phyloP scores from a whole-genome alignment of 2,113 vertebrate species.

The Diglossa brunneiventris region DNA sequence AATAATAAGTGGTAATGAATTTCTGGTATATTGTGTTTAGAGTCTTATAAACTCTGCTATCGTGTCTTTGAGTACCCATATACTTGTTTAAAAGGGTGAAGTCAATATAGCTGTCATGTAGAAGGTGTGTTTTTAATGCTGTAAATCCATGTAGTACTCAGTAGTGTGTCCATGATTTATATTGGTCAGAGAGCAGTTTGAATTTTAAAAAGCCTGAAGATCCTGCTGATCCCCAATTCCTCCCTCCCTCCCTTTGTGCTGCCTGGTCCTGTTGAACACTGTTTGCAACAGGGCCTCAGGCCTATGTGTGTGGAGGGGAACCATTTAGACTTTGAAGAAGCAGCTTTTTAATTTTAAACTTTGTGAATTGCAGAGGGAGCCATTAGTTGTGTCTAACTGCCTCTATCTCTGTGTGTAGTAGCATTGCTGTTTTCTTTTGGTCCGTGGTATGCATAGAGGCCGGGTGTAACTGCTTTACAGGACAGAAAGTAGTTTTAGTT shows the following conservation, averaged over 20 bases:
- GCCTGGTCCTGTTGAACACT: constrained; percentile 73
- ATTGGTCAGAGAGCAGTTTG: constrained; percentile 81
- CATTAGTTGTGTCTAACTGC: constrained; percentile 22
- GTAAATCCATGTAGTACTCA: constrained; percentile 77
- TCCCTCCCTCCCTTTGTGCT: constrained; percentile 73
- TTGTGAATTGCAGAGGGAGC: constrained; percentile 34
- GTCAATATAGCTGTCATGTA: constrained; percentile 77
- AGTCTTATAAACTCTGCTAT: constrained; percentile 12
- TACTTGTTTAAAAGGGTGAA: constrained; percentile 70
- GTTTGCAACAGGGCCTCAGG: background rate
- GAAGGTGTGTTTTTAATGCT: constrained; percentile 75
- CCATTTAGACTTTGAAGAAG: constrained; percentile 45
- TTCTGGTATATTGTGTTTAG: constrained; percentile 44
- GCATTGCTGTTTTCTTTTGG: background rate
- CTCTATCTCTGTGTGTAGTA: background rate
- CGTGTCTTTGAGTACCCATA: background rate
- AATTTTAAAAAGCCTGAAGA: constrained; percentile 82
- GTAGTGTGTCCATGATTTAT: constrained; percentile 74
- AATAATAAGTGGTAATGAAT: constrained; percentile 53
- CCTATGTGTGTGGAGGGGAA: constrained; percentile 30
- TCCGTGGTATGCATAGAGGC: background rate
- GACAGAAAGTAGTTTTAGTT: constrained; percentile 40
- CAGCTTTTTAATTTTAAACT: constrained; percentile 45
- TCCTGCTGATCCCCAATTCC: constrained; percentile 76
- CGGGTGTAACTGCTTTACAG: background rate